Evolutionary conservation across 2,888 invertebrate species (phyloP).

Genomic region (Hirtodrosophila histrioides): DNA sequence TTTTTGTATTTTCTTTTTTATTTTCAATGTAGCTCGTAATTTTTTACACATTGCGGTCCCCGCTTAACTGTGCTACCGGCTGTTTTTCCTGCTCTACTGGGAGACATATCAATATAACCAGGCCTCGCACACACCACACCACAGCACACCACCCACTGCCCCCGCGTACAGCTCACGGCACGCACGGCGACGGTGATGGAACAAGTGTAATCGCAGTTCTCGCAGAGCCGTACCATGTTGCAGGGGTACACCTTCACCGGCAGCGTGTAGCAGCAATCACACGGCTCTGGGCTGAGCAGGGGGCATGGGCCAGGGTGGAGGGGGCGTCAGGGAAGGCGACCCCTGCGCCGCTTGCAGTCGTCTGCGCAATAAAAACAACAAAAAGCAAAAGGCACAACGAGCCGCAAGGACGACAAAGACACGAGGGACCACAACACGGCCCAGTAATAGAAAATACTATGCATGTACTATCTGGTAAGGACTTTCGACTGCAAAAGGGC

Average conservation of each 20-base stretch:
- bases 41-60: conserved; percentile 82
- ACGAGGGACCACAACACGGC: conserved; percentile 56
- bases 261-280: conserved; percentile 56
- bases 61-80: conserved; percentile 74
- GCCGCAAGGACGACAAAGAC: conserved; percentile 40
- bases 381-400: conserved; percentile 40
- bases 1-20: conserved; percentile 30
- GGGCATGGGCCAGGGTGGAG: conserved; percentile 4
- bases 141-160: conserved; percentile 5
- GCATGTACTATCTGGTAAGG: conserved; percentile 57
- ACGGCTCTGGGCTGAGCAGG: conserved; percentile 39
- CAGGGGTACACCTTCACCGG: conserved; percentile 1
- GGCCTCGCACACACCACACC: conserved; percentile 24
- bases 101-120: conserved; percentile 82
- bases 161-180: conserved; percentile 39
- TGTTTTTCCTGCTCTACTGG: conserved; percentile 80
- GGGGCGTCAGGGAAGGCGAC: conserved; percentile 22
- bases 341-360: conserved; percentile 43
- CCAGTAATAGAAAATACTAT: conserved; percentile 76
- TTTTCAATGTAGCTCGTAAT: conserved; percentile 76
- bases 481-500: conserved; percentile 27
- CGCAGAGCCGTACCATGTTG: conserved; percentile 11
- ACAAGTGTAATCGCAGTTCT: conserved; percentile 65
- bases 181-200: conserved; percentile 54
- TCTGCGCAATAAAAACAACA: conserved; percentile 74